Percentiles rank a stretch among this genome's conserved stretches.
phyloP scores from a whole-genome alignment of 2,113 vertebrate genomes.

The Leptobrachium ailaonicum region DNA sequence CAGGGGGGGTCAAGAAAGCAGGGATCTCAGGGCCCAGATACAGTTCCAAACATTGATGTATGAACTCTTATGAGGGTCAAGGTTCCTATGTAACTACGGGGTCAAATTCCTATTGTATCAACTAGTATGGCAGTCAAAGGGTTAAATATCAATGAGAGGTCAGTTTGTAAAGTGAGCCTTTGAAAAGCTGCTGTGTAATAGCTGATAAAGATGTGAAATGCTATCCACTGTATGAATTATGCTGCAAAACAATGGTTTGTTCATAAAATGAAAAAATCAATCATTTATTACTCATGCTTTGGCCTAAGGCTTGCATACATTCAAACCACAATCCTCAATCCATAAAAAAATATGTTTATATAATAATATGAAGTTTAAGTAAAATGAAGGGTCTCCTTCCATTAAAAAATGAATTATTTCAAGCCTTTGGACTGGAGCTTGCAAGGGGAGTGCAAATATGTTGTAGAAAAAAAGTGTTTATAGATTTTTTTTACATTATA shows the following conservation, averaged over 20 bases:
- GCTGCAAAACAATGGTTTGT: conserved; percentile 76
- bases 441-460: conserved; percentile 57
- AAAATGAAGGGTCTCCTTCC: conserved; percentile 65
- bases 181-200: conserved; percentile 60
- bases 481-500: conserved; percentile 52
- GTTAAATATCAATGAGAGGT: too few species aligned
- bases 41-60: too few species aligned
- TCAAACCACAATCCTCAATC: conserved; percentile 70
- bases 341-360: conserved; percentile 74
- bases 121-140: too few species aligned
- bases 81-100: too few species aligned
- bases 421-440: conserved; percentile 64
- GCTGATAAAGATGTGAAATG: conserved; percentile 51
- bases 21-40: too few species aligned
- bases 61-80: too few species aligned
- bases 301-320: conserved; percentile 73
- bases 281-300: conserved; percentile 75
- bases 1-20: too few species aligned
- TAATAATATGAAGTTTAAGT: conserved; percentile 68
- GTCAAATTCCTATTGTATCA: too few species aligned
- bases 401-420: conserved; percentile 73
- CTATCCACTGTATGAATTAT: conserved; percentile 67
- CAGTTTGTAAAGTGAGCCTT: conserved; percentile 8
- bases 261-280: conserved; percentile 76
- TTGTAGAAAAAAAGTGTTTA: conserved; percentile 58